Percentiles rank a stretch among this genome's conserved stretches.
Conservation (phyloP, 2,797 vertebrate species). For the Tiaroga cobitis region DNA sequence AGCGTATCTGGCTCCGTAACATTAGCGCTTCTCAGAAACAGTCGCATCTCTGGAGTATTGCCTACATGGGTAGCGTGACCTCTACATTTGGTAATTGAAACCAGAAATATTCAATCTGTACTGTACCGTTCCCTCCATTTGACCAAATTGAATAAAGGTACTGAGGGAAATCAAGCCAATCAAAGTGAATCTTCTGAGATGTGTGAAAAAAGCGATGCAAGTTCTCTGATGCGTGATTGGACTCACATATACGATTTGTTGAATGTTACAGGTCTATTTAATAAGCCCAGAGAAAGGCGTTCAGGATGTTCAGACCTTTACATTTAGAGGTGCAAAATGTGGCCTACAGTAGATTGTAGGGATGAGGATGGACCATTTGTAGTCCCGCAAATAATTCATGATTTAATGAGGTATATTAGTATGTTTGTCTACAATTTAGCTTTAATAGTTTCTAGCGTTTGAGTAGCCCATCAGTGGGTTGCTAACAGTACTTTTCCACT, state of each 20-base stretch:
- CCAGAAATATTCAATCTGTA: slow-evolving; percentile 46
- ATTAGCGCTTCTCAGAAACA: slow-evolving; percentile 23
- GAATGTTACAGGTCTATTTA: slow-evolving; percentile 21
- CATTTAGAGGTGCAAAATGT: background rate
- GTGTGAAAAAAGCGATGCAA: slow-evolving; percentile 48
- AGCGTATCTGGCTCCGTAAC: slow-evolving; percentile 11
- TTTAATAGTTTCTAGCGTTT: background rate
- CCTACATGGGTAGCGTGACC: slow-evolving; percentile 39
- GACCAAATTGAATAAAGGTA: slow-evolving; percentile 54
- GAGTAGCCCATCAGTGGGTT: background rate
- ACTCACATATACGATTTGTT: slow-evolving; percentile 6
- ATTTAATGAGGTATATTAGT: no score
- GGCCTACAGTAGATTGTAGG: background rate
- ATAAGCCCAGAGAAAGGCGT: background rate
- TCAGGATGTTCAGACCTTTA: background rate
- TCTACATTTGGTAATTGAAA: slow-evolving; percentile 43
- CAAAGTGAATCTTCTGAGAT: slow-evolving; percentile 31
- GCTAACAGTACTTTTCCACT: background rate
- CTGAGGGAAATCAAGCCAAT: slow-evolving; percentile 47
- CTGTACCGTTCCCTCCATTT: slow-evolving; percentile 46
- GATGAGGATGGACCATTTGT: background rate
- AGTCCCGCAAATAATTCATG: background rate
- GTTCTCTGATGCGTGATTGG: slow-evolving; percentile 25
- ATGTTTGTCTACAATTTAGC: background rate
- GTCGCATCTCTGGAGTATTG: slow-evolving; percentile 31